phyloP scores from a whole-genome alignment of 2,888 invertebrate genomes.

The Aspidapion aeneum region DNA sequence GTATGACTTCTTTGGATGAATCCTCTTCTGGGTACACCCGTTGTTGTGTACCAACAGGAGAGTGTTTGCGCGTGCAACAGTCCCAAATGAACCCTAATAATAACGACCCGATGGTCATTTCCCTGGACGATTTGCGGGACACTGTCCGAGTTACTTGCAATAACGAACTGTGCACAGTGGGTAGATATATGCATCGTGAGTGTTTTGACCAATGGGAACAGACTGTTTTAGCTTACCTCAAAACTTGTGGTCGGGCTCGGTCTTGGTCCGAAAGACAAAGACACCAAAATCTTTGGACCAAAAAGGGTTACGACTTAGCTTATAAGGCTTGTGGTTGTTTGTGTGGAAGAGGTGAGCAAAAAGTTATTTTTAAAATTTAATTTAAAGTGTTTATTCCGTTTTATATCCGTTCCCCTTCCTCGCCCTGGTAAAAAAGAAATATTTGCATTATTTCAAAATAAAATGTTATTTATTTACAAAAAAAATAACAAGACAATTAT shows the following conservation, averaged over 20 bases:
- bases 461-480: too few species aligned
- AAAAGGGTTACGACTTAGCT: conserved; percentile 95
- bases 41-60: conserved; percentile 80
- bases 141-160: conserved; percentile 90
- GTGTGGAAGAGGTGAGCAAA: conserved; percentile 11
- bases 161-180: conserved; percentile 85
- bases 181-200: conserved; percentile 92
- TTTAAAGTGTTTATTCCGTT: too few species aligned
- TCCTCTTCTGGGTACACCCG: conserved; percentile 49
- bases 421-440: too few species aligned
- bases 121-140: conserved; percentile 69
- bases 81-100: conserved; percentile 41
- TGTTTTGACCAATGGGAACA: conserved; percentile 96
- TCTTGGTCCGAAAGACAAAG: conserved; percentile 95
- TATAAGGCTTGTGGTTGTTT: conserved; percentile 94
- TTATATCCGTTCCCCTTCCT: too few species aligned
- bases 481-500: too few species aligned
- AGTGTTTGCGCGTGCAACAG: conserved; percentile 66
- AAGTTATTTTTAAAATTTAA: too few species aligned
- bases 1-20: conserved; percentile 40
- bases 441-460: too few species aligned
- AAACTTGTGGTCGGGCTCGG: conserved; percentile 86
- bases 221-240: conserved; percentile 81
- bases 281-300: conserved; percentile 94
- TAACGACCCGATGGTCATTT: conserved; percentile 54